These are phyloP conservation scores for Pseudomyrmex concolor DNA, from an alignment of 1,140 invertebrate species.

Conservation along the genomic window DNA sequence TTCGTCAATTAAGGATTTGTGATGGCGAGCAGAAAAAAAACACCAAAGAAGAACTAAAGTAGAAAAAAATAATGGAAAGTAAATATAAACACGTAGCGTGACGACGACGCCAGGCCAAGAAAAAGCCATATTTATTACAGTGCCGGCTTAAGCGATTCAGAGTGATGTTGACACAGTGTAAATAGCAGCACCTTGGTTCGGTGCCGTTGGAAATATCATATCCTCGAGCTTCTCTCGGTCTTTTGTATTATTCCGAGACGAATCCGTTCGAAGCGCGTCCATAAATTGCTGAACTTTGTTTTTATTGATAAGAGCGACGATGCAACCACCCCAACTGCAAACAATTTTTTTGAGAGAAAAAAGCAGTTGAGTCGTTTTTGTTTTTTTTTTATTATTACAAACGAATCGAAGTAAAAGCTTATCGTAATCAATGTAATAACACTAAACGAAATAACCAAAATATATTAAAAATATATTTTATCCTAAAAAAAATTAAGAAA, in stretches of 20 bases:
- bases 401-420: too few relatives aligned
- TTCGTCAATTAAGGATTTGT: conserved; percentile 22
- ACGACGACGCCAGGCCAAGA: background rate
- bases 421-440: too few relatives aligned
- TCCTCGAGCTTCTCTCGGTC: conserved; percentile 77
- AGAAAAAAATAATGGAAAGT: conserved; percentile 45
- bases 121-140: conserved; percentile 31
- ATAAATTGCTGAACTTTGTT: conserved; percentile 90
- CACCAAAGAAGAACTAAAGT: background rate
- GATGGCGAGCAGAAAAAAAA: background rate
- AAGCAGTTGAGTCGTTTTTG: too few relatives aligned
- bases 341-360: too few relatives aligned
- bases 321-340: conserved; percentile 97
- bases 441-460: too few relatives aligned
- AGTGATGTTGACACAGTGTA: conserved; percentile 64
- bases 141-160: conserved; percentile 20
- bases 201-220: conserved; percentile 87
- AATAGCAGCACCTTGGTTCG: conserved; percentile 86
- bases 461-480: too few relatives aligned
- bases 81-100: conserved; percentile 17
- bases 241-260: conserved; percentile 86
- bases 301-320: conserved; percentile 92
- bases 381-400: too few relatives aligned
- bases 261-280: conserved; percentile 89
- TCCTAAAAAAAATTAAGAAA: too few relatives aligned